phyloP scores from a whole-genome alignment of 37 sponge, comb jelly and placozoan species.

The Crambe crambe region DNA sequence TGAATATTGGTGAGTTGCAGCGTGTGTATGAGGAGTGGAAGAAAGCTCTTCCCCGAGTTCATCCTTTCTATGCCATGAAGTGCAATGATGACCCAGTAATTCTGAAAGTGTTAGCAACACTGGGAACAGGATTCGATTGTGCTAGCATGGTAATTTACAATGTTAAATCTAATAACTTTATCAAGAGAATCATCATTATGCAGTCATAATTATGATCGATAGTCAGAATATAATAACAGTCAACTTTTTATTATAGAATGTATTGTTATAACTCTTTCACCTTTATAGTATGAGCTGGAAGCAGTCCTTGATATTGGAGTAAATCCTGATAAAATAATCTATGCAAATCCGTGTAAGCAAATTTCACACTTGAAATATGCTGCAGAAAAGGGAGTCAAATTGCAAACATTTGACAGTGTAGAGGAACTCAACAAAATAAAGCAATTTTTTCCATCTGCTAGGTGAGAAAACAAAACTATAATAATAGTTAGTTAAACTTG shows the following conservation, averaged over 20 bases:
- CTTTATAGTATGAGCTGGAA: conserved; percentile 50
- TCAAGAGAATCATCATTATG: too few species aligned
- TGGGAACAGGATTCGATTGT: not conserved
- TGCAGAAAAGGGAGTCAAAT: conserved; percentile 36
- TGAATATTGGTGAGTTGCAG: not conserved
- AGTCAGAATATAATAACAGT: not conserved
- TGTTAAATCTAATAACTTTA: too few species aligned
- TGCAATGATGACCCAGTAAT: not conserved
- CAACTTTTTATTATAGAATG: not conserved
- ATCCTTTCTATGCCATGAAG: not conserved
- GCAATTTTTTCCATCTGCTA: conserved; percentile 7
- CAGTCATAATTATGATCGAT: too few species aligned
- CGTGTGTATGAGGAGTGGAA: not conserved
- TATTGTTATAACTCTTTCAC: not conserved
- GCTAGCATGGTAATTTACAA: too few species aligned
- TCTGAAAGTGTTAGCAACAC: not conserved
- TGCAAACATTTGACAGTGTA: conserved; percentile 79
- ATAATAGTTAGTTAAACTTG: too few species aligned
- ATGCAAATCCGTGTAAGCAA: conserved; percentile 84
- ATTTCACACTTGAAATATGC: conserved; percentile 74
- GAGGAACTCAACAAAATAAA: conserved; percentile 65
- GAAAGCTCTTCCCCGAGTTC: not conserved
- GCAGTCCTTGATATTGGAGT: conserved; percentile 46
- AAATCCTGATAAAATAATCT: conserved; percentile 42
- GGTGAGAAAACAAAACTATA: conserved; percentile 14